Conservation (phyloP, 2,797 vertebrate genomes). For the Odontamblyopus rebecca region DNA sequence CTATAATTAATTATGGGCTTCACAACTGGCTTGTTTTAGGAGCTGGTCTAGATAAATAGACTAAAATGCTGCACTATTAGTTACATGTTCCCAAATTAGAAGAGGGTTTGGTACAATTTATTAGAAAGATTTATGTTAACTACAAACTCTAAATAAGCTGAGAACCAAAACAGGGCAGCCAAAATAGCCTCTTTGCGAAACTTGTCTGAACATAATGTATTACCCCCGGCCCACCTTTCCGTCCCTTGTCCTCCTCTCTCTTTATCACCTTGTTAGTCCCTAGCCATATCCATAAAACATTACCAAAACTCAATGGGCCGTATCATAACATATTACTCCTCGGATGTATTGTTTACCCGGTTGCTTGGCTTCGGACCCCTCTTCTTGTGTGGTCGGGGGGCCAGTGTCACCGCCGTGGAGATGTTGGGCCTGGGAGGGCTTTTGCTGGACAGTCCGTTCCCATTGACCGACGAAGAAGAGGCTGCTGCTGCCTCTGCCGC, state of each 20-base stretch:
- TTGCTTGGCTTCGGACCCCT: constrained; percentile 85
- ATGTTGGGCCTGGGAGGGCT: constrained; percentile 53
- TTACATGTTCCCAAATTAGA: not conserved
- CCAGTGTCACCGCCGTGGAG: constrained; percentile 59
- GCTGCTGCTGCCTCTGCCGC: constrained; percentile 66
- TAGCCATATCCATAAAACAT: constrained; percentile 8
- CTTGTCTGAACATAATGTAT: not conserved
- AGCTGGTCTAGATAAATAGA: not conserved
- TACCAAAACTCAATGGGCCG: constrained; percentile 17
- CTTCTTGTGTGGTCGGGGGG: constrained; percentile 84
- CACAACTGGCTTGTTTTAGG: not conserved
- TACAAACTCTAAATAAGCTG: not conserved
- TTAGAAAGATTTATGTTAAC: not conserved
- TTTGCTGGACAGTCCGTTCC: constrained; percentile 82
- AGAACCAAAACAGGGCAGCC: not conserved
- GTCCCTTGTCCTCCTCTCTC: constrained; percentile 16
- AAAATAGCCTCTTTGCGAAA: not conserved
- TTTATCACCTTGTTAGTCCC: constrained; percentile 32
- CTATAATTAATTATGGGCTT: not conserved
- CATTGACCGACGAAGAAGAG: constrained; percentile 69
- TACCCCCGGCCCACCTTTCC: not conserved
- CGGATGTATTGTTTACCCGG: constrained; percentile 82
- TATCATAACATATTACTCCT: constrained; percentile 30
- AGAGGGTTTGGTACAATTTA: not conserved
- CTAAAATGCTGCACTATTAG: not conserved